A percentile compares a stretch with the other conserved stretches of the same genome.
phyloP scores from a whole-genome alignment of 2,113 vertebrate species.

The Grammomys dolichurus region DNA sequence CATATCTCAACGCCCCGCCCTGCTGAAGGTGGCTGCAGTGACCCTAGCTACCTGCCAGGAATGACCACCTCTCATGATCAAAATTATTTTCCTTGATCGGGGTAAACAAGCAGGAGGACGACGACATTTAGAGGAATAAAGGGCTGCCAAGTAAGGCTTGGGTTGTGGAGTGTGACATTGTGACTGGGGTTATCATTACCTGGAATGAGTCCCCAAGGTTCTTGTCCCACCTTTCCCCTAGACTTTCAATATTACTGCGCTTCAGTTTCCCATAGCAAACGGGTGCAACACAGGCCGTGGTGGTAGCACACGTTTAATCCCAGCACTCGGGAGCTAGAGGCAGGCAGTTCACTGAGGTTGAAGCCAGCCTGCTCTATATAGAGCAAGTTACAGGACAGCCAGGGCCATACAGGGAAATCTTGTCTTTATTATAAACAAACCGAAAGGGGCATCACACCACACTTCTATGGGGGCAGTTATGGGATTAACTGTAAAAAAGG shows the following conservation, averaged over 20 bases:
- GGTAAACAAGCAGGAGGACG: background rate
- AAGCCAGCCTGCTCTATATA: background rate
- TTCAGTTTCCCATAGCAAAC: background rate
- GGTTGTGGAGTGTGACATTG: background rate
- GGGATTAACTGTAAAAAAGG: too few relatives aligned
- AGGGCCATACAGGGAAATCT: background rate
- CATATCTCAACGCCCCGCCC: background rate
- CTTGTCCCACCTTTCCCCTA: background rate
- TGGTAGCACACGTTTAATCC: background rate
- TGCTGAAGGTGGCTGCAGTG: background rate
- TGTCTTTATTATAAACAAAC: background rate
- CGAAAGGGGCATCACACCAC: background rate
- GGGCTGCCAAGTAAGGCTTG: background rate
- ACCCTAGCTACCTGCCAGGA: background rate
- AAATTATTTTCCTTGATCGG: background rate
- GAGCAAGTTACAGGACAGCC: background rate
- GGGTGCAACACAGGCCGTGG: fast-evolving
- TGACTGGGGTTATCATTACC: background rate
- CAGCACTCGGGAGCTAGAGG: background rate
- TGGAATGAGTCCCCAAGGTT: background rate
- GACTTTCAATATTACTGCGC: background rate
- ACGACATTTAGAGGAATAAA: background rate
- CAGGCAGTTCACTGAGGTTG: background rate
- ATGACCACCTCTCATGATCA: background rate
- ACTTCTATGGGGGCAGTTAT: too few relatives aligned